Base-by-base conservation (phyloP, 2,113 vertebrate genomes). In the Tragulus kanchil region DNA sequence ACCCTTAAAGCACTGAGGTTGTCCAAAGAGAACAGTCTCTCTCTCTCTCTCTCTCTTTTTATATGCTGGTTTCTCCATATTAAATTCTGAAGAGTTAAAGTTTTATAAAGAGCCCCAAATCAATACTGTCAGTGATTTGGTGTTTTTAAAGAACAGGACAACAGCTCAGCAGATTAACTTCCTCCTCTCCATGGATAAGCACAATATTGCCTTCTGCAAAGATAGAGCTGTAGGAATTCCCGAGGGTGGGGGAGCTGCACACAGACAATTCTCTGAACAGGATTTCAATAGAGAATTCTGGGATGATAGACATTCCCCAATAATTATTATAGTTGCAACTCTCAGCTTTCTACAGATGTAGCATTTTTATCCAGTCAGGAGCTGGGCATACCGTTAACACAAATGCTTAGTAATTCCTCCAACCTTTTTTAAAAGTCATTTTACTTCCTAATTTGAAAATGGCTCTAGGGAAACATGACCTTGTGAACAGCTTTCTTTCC, bases 1-100 rank as follows among this genome's bases (percentile, higher is more conserved):
- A 97, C 93, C 96, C 95, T 98, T 98, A 95, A 98, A 97, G 97
- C 98, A 95, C 85, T 94, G 96, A 98, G 94, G 85, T 97, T 96
- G 26, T 96, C 96, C 56, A 42, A 90, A 98, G 85, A 62, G 83
- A 91, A 96, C 90, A 86, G 77, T 71, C 19, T 85, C 65, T 26
- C n/a, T n/a, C 65, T 71, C 19, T 85, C 65, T 26, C n/a, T n/a
- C 65, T 85, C 64, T 65, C 8, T 77, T 85, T 87, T 83, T 6
- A 11, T 90, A 88, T 7, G 25, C 90, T 96, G 75, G 26, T 96
- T 98, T 98, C 75, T 97, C n/a, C 90, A 94, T 97, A 95, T 93
- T 96, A 97, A 95, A 58, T 98, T 96, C 97, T 92, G 94, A 96
- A 97, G 85, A 98, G 94, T 93, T 98, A 95, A 95, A 94, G 96